phyloP scores from a whole-genome alignment of 2,113 vertebrate species.

The Macroglossus sobrinus region DNA sequence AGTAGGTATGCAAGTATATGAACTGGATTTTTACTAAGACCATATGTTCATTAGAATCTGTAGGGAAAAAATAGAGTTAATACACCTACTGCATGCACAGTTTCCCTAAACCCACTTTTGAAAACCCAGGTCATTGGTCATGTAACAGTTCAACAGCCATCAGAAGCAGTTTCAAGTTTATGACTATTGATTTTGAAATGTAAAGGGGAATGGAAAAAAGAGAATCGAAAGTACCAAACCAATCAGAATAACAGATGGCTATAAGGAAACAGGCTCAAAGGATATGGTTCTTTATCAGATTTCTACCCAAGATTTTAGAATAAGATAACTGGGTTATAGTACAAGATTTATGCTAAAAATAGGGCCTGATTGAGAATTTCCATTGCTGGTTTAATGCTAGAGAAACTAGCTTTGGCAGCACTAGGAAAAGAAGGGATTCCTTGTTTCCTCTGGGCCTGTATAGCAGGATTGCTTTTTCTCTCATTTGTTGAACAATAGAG shows the following conservation, averaged over 20 bases:
- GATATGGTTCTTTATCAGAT: constrained; percentile 37
- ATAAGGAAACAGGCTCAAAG: neutral
- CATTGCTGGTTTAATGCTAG: constrained; percentile 17
- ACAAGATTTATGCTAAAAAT: constrained; percentile 53
- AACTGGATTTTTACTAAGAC: neutral
- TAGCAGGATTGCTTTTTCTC: constrained; percentile 10
- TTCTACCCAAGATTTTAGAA: constrained; percentile 49
- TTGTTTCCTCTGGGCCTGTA: constrained; percentile 20
- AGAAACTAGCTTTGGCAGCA: constrained; percentile 44
- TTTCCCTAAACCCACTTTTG: neutral
- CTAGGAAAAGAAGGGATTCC: neutral
- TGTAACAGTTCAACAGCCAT: neutral
- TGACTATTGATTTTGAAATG: neutral
- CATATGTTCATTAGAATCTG: neutral
- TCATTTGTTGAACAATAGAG: constrained; percentile 50
- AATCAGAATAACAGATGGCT: constrained; percentile 47
- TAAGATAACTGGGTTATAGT: constrained; percentile 10
- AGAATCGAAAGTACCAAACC: neutral
- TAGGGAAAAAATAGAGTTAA: neutral
- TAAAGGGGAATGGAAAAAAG: neutral
- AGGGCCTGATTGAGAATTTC: neutral
- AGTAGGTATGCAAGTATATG: neutral
- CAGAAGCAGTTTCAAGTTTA: neutral
- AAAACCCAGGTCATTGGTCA: neutral
- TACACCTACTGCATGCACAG: neutral